These are phyloP conservation scores for Rhodophaea formosa DNA, from an alignment of 2,888 invertebrate genomes.

Conservation along the genomic window DNA sequence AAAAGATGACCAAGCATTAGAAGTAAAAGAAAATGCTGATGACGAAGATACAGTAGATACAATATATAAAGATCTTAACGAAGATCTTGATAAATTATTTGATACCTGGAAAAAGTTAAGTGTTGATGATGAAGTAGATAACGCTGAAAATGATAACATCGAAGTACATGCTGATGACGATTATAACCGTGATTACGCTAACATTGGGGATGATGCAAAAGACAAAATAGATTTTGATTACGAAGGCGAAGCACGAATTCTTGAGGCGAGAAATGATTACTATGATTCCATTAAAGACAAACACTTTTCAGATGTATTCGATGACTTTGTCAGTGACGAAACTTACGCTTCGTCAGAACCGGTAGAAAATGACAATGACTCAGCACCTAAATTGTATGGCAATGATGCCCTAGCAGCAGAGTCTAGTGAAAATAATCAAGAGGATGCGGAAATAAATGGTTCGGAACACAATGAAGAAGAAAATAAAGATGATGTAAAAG, in stretches of 20 bases:
- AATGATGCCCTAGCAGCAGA: conserved; percentile 47
- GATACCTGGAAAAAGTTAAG: conserved; percentile 49
- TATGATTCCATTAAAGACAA: conserved; percentile 31
- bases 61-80: conserved; percentile 49
- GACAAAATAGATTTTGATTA: conserved; percentile 33
- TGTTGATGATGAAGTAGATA: conserved; percentile 24
- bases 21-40: conserved; percentile 21
- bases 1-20: conserved; percentile 1
- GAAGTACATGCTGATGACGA: conserved; percentile 22
- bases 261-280: conserved; percentile 28
- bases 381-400: conserved; percentile 32
- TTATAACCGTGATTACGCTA: not conserved
- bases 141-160: conserved; percentile 26
- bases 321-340: conserved; percentile 11
- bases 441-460: conserved; percentile 21
- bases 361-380: conserved; percentile 10
- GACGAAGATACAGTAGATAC: conserved; percentile 47
- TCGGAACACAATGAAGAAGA: conserved; percentile 22
- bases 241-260: conserved; percentile 35
- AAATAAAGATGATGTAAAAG: conserved; percentile 22
- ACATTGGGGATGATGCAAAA: conserved; percentile 14
- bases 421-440: conserved; percentile 13
- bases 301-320: conserved; percentile 22
- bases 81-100: conserved; percentile 52
- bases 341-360: not conserved